Evolutionary conservation across 2,797 vertebrate genomes (phyloP), one percentile per base, ranked within the genome.

Genomic region (Myotis pilosus): DNA sequence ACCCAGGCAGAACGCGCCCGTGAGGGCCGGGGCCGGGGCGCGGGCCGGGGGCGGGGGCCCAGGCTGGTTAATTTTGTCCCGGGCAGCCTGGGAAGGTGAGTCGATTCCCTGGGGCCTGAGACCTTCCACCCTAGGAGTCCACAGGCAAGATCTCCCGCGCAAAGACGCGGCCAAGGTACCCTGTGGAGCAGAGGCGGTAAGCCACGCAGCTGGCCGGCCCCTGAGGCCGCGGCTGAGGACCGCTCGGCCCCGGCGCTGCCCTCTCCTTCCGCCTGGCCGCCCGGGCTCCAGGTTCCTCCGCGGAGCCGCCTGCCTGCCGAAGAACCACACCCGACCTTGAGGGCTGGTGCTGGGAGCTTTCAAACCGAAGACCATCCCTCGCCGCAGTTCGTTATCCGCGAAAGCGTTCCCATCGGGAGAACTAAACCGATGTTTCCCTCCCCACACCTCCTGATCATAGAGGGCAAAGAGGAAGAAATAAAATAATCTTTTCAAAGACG

Each of bases 61-160:
- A 62, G 84, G 93, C 76, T 95, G 94, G 62, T 87, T 87, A 51
- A 86, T 83, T 92, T 94, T 96, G 94, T 94, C 72, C 89, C 68
- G 28, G 88, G 84, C 93, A 89, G 69, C 51, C 78, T 68, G 91
- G 89, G 93, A 88, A 96, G 95, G 94, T 97, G 95, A 97, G 95
- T 96, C 86, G 55, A 79, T 94, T 87, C 78, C 49, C 82, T 30
- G 38, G 79, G 71, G 82, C 74, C 76, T 33, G 85, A 93, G 87
- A 80, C 91, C 33, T 28, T 20, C 91, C 66, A 74, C 23, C 74
- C 53, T 30, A 55, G 62, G 62, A 80, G 15, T 62, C 41, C 86
- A 57, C 71, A 71, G 76, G 30, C 75, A 83, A 88, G 33, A 49
- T n/a, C 33, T 69, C 60, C 12, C 12, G 36, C 51, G 87, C 96